Conservation (phyloP, 64 coral and sea anemone species). For the Acropora yongei region DNA sequence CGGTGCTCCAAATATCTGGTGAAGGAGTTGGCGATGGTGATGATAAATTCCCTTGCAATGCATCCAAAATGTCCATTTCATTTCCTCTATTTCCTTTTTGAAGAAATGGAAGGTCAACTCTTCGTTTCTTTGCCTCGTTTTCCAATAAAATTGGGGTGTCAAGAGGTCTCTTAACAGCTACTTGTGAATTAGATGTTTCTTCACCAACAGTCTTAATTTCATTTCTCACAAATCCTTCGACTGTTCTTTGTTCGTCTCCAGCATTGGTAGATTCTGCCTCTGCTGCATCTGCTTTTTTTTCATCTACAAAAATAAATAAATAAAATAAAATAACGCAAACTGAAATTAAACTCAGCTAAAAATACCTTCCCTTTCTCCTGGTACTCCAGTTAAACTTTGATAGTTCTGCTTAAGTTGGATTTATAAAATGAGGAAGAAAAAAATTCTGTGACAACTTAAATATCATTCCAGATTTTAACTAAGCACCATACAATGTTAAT, state of each 20-base stretch:
- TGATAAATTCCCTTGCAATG: slow-evolving; percentile 83
- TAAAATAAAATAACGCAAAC: neutral
- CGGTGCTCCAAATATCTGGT: slow-evolving; percentile 69
- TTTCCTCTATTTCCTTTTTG: slow-evolving; percentile 78
- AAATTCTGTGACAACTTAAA: no score
- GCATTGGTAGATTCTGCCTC: slow-evolving; percentile 55
- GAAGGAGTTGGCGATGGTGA: slow-evolving; percentile 83
- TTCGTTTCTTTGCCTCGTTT: slow-evolving; percentile 76
- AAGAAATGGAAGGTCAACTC: slow-evolving; percentile 74
- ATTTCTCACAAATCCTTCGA: slow-evolving; percentile 46
- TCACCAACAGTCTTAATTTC: slow-evolving; percentile 88
- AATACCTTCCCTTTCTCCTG: neutral
- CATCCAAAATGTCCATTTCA: slow-evolving; percentile 88
- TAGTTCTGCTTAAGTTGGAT: neutral
- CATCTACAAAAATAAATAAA: slow-evolving; percentile 46
- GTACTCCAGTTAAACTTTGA: neutral
- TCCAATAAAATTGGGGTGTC: slow-evolving; percentile 54
- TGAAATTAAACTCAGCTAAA: neutral
- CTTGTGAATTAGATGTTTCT: slow-evolving; percentile 74
- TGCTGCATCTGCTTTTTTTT: slow-evolving; percentile 79
- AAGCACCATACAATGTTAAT: no score
- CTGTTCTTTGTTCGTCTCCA: slow-evolving; percentile 1
- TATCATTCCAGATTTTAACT: no score
- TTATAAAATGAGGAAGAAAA: neutral
- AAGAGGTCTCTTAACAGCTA: slow-evolving; percentile 71